Evolutionary conservation across 2,797 vertebrate genomes (phyloP).

Genomic region (Bovichtus variegatus): DNA sequence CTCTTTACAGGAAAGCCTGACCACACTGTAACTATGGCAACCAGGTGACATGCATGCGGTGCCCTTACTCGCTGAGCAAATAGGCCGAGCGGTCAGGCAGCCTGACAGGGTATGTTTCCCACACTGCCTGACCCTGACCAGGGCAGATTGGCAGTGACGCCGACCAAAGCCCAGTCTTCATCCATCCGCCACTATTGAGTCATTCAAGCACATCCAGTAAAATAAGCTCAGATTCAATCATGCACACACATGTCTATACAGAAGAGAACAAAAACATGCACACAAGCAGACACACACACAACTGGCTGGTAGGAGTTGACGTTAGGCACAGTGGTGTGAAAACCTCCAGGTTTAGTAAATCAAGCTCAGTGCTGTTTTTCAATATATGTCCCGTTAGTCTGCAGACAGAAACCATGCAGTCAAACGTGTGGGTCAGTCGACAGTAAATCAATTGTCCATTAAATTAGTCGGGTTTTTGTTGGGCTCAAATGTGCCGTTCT

Average conservation of each 20-base stretch:
- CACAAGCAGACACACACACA: not conserved
- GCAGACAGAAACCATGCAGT: not conserved
- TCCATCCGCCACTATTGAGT: not conserved
- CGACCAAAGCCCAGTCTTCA: not conserved
- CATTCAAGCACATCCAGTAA: conserved; percentile 20
- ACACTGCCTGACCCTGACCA: conserved; percentile 26
- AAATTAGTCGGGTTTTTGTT: conserved; percentile 18
- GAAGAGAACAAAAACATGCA: not conserved
- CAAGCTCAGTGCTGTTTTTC: conserved; percentile 4
- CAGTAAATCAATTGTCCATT: conserved; percentile 21
- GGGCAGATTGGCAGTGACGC: conserved; percentile 17
- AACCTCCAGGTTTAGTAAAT: conserved; percentile 5
- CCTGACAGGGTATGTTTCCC: not conserved
- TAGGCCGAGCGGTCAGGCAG: conserved; percentile 2
- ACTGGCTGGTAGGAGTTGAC: not conserved
- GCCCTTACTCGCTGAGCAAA: conserved; percentile 27
- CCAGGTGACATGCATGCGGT: conserved; percentile 57
- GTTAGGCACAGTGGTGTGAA: not conserved
- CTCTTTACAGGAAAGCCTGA: conserved; percentile 66
- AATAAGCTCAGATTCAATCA: conserved; percentile 17
- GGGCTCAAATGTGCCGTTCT: not conserved
- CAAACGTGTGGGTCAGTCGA: not conserved
- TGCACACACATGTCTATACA: not conserved
- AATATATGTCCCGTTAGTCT: not conserved
- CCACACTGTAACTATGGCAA: conserved; percentile 52